Percentiles rank a stretch among this genome's conserved stretches.
These are phyloP conservation scores for Caenorhabditis wallacei DNA, from an alignment of 2,888 invertebrate species.

Conservation along the genomic window DNA sequence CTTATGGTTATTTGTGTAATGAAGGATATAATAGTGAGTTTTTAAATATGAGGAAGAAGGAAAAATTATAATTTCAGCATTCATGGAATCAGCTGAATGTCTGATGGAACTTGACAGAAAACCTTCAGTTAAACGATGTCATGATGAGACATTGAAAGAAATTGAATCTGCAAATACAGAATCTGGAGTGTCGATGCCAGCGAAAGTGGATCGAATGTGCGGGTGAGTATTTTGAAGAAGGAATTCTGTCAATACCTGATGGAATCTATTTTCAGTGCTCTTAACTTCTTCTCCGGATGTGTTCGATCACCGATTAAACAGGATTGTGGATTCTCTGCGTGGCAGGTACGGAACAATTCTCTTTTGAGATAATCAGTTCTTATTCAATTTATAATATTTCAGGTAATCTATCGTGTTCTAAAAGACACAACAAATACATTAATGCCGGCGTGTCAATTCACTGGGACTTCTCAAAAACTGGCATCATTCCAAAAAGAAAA, in stretches of 20 bases:
- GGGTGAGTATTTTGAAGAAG: constrained; percentile 67
- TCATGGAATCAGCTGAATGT: constrained; percentile 83
- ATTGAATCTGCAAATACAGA: constrained; percentile 81
- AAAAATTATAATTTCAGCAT: constrained; percentile 72
- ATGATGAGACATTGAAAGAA: constrained; percentile 80
- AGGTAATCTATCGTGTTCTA: constrained; percentile 82
- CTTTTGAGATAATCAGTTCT: too few species aligned
- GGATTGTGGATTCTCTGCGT: constrained; percentile 78
- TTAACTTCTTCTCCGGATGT: constrained; percentile 82
- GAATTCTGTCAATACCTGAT: too few species aligned
- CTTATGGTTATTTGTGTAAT: constrained; percentile 83
- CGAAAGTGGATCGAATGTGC: constrained; percentile 82
- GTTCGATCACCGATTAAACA: constrained; percentile 78
- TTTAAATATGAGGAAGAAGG: background rate
- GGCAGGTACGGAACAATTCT: constrained; percentile 58
- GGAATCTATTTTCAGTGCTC: constrained; percentile 75
- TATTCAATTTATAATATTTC: too few species aligned
- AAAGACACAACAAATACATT: constrained; percentile 82
- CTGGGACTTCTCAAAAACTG: constrained; percentile 71
- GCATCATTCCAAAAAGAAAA: constrained; percentile 53
- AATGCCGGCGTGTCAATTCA: constrained; percentile 82
- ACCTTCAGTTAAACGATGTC: constrained; percentile 80
- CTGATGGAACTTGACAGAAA: constrained; percentile 82
- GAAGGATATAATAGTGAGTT: constrained; percentile 82
- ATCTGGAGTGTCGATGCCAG: constrained; percentile 72